Percentiles rank a stretch among this genome's conserved stretches.
Evolutionary conservation across 2,797 vertebrate genomes (phyloP).

Genomic region (Protosalanx chinensis): DNA sequence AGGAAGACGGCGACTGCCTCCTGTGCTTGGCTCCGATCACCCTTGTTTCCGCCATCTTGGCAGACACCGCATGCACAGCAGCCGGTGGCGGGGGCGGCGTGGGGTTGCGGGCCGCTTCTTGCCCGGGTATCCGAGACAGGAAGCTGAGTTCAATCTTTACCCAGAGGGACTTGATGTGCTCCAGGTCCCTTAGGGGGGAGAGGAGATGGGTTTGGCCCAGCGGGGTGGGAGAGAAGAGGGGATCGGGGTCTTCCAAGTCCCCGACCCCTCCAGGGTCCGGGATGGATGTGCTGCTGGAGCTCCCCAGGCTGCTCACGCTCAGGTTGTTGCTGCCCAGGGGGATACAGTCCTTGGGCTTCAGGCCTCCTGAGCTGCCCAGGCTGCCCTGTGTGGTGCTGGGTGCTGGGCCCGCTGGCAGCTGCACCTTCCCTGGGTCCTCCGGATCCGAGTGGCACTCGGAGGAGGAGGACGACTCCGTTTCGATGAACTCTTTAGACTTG

Average conservation of each 20-base stretch:
- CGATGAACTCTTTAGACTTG: constrained; percentile 94
- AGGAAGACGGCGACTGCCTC: constrained; percentile 60
- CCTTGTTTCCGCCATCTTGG: constrained; percentile 73
- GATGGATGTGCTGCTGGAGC: constrained; percentile 76
- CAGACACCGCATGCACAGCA: background rate
- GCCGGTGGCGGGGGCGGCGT: constrained; percentile 34
- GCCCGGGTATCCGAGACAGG: constrained; percentile 84
- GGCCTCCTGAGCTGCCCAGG: constrained; percentile 30
- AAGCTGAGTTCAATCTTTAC: constrained; percentile 93
- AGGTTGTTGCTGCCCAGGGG: constrained; percentile 67
- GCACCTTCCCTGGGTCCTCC: constrained; percentile 83
- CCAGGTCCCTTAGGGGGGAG: constrained; percentile 83
- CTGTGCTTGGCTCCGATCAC: constrained; percentile 81
- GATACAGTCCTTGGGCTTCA: constrained; percentile 76
- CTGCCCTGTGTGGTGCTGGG: constrained; percentile 37
- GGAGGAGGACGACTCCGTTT: constrained; percentile 90
- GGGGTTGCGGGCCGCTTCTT: constrained; percentile 46
- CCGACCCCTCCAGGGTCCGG: constrained; percentile 78
- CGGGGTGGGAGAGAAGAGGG: constrained; percentile 73
- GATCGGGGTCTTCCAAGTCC: constrained; percentile 74
- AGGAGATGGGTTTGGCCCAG: constrained; percentile 78
- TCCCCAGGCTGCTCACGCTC: constrained; percentile 79
- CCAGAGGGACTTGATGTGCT: constrained; percentile 88
- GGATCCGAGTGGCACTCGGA: constrained; percentile 93
- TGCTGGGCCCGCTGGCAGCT: constrained; percentile 61